phyloP scores from a whole-genome alignment of 2,113 vertebrate species.

The Centropus bengalensis region DNA sequence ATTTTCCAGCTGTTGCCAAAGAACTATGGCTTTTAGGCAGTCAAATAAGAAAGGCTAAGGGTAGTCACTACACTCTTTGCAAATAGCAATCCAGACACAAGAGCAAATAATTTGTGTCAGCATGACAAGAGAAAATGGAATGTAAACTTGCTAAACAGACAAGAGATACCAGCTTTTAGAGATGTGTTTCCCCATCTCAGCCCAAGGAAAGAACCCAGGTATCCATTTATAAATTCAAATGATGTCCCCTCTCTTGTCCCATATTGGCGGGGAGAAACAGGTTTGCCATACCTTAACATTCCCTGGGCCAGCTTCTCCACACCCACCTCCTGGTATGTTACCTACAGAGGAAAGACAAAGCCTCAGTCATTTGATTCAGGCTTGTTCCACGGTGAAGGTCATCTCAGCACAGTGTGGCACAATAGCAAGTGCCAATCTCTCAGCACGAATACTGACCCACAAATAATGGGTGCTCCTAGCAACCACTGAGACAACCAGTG shows the following conservation, averaged over 20 bases:
- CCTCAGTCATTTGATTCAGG: slow-evolving; percentile 5
- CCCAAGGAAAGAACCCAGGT: not conserved
- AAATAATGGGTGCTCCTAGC: not conserved
- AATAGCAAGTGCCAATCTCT: slow-evolving; percentile 24
- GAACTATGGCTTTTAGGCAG: not conserved
- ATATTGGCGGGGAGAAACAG: not conserved
- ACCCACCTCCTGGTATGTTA: not conserved
- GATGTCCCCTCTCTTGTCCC: not conserved
- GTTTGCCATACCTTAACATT: not conserved
- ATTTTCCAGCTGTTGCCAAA: not conserved
- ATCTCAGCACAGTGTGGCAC: not conserved
- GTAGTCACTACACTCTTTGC: not conserved
- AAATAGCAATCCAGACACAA: slow-evolving; percentile 39
- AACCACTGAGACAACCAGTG: not conserved
- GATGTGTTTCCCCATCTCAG: not conserved
- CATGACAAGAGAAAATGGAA: slow-evolving; percentile 35
- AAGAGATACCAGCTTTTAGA: not conserved
- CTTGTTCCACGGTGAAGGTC: not conserved
- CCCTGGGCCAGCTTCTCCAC: not conserved
- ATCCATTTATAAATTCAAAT: not conserved
- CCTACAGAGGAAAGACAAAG: slow-evolving; percentile 25
- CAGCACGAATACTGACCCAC: not conserved
- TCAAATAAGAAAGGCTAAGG: not conserved
- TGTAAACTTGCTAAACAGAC: slow-evolving; percentile 32
- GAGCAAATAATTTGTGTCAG: slow-evolving; percentile 49